A percentile compares a stretch with the other conserved stretches of the same genome.
These are phyloP conservation scores for Cacoxenus indagator DNA, from an alignment of 2,888 invertebrate genomes.

Conservation along the genomic window DNA sequence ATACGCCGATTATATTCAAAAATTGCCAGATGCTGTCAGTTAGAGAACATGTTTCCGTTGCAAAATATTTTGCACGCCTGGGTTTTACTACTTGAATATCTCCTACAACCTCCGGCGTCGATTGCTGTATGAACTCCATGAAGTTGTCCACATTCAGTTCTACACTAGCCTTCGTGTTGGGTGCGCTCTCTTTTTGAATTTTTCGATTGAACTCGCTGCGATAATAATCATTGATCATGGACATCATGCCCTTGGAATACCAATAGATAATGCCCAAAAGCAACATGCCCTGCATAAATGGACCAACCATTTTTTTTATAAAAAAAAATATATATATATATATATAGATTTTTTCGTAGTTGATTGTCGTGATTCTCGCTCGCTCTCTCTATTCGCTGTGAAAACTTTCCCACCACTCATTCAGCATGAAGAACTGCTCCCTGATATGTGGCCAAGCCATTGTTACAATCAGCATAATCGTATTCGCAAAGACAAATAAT, in stretches of 20 bases:
- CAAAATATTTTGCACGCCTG: too few species aligned
- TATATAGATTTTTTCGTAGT: not conserved
- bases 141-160: constrained; percentile 54
- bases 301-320: constrained; percentile 73
- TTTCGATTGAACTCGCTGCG: constrained; percentile 77
- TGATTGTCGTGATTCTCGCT: constrained; percentile 24
- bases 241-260: constrained; percentile 80
- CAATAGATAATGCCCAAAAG: constrained; percentile 79
- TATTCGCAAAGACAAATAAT: constrained; percentile 85
- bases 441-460: constrained; percentile 82
- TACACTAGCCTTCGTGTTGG: constrained; percentile 26
- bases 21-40: not conserved
- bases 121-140: constrained; percentile 52
- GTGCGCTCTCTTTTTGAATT: constrained; percentile 39
- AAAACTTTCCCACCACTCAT: constrained; percentile 71
- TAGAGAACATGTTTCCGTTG: not conserved
- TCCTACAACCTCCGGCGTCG: not conserved
- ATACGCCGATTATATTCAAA: not conserved
- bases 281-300: constrained; percentile 76
- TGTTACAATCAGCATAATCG: constrained; percentile 79
- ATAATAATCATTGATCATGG: constrained; percentile 82
- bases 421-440: constrained; percentile 73
- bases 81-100: not conserved
- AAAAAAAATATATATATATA: not conserved
- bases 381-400: constrained; percentile 31